Evolutionary conservation across 2,797 vertebrate species (phyloP), one percentile per base, ranked within the genome.

Genomic region (Champsocephalus esox): DNA sequence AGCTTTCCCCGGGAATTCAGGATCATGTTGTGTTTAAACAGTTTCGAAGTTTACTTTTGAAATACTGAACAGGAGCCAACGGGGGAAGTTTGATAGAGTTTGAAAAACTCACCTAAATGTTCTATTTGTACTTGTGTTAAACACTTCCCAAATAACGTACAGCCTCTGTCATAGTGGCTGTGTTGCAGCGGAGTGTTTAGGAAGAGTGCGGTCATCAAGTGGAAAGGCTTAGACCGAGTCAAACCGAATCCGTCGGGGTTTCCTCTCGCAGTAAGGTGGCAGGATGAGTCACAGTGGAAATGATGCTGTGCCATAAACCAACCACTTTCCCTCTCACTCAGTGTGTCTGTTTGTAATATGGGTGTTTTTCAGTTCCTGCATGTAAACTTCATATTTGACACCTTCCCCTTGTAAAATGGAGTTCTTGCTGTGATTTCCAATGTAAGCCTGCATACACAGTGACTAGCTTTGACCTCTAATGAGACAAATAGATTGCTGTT

Each of bases 281-380:
- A 84, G 79, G 79, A 90, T 94, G 93, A 94, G 91, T 94, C 94
- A 95, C 65, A 87, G 88, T 92, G 91, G 89, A 93, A 93, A 90
- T 68, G 91, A 59, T 62, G 60, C 82, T 51, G 65, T 56, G 73
- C 79, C 80, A 79, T 70, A 82, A 74, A 75, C 83, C 74, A 52
- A 68, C 62, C 41, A 43, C 61, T 79, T 81, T 66, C 70, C 73
- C 66, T 83, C 68, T 75, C 70, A 34, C 55, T 79, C 46, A 60
- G 43, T 67, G 44, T 58, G 9, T 55, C 11, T 62, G 52, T 54
- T 17, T 38, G 54, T 71, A 75, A 57, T 19, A 63, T 51, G 28
- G 38, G 62, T 43, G 62, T 48, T 81, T 79, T 77, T 24, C 81
- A 67, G 52, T 57, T 57, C 32, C 52, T 44, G 44, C 50, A 73